Percentiles rank a stretch among this genome's conserved stretches.
Evolutionary conservation across 1,140 invertebrate genomes (phyloP).

Genomic region (Bacillus rossius): DNA sequence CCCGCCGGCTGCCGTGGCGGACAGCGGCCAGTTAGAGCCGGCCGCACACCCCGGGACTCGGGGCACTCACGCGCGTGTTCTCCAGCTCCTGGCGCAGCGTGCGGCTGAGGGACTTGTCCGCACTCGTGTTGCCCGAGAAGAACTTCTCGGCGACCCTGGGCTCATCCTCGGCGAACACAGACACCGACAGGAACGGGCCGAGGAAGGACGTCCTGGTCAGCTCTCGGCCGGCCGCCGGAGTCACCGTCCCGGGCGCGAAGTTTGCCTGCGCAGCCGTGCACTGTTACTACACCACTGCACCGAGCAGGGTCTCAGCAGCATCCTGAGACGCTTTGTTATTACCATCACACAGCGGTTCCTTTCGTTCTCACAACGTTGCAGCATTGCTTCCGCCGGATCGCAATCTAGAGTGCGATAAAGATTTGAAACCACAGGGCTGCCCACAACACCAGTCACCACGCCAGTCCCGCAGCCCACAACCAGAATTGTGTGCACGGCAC

Average conservation of each 20-base stretch:
- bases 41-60: background rate
- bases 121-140: slow-evolving; percentile 49
- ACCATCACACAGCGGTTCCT: no score
- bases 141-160: slow-evolving; percentile 66
- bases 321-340: no score
- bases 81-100: slow-evolving; percentile 67
- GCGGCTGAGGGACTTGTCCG: slow-evolving; percentile 53
- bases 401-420: no score
- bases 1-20: no score
- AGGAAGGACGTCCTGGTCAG: slow-evolving; percentile 76
- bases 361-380: no score
- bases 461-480: no score
- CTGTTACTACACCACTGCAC: no score
- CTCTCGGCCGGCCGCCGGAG: slow-evolving; percentile 71
- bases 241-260: slow-evolving; percentile 67
- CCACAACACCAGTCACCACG: no score
- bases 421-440: no score
- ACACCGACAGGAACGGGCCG: slow-evolving; percentile 84
- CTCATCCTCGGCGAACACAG: slow-evolving; percentile 91
- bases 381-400: no score
- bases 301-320: no score
- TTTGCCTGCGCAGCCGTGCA: slow-evolving; percentile 49
- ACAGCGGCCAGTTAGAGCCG: background rate
- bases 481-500: no score
- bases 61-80: slow-evolving; percentile 49